Percentiles rank a stretch among this genome's conserved stretches.
Evolutionary conservation across 2,113 vertebrate genomes (phyloP).

Genomic region (Rhegmatorhina hoffmannsi): DNA sequence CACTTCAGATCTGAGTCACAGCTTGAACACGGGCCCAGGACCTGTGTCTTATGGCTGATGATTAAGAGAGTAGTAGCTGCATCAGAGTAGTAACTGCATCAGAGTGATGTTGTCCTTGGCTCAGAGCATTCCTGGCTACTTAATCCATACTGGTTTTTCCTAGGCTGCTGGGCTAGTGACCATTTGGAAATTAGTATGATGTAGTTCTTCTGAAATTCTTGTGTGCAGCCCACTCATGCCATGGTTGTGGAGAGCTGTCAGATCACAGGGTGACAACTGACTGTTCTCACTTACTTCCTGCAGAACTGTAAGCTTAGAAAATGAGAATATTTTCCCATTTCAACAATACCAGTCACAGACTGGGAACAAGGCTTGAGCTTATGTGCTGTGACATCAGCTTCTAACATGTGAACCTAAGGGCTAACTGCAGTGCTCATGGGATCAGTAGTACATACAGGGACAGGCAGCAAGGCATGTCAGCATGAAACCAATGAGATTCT

Average conservation of each 20-base stretch:
- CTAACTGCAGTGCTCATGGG: background rate
- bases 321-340: background rate
- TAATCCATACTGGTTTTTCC: background rate
- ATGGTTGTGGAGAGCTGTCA: background rate
- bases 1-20: constrained; percentile 12
- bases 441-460: accelerated
- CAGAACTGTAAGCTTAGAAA: background rate
- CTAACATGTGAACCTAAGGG: background rate
- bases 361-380: background rate
- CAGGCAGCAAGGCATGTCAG: background rate
- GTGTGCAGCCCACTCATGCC: background rate
- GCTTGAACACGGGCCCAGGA: background rate
- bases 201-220: background rate
- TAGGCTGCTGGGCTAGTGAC: background rate
- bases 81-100: background rate
- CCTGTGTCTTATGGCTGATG: background rate
- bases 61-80: background rate
- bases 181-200: background rate
- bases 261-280: background rate
- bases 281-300: background rate
- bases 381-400: background rate
- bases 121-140: background rate
- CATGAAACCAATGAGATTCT: background rate
- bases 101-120: background rate
- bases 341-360: background rate